These are phyloP conservation scores for Fregetta grallaria DNA, from an alignment of 2,113 vertebrate species.

Conservation along the genomic window DNA sequence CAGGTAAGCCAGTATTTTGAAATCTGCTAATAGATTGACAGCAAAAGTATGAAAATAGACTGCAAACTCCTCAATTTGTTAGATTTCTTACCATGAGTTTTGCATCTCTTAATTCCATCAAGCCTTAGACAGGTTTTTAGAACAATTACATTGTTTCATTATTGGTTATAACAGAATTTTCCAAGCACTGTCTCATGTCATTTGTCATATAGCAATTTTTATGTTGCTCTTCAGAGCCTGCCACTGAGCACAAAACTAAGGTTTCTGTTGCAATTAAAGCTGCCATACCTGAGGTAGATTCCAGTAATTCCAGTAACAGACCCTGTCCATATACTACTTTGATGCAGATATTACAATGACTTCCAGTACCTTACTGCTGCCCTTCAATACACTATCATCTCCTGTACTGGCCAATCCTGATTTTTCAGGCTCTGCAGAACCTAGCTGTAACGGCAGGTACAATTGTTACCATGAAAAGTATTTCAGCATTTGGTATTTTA, in stretches of 20 bases:
- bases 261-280: background rate
- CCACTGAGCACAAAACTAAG: background rate
- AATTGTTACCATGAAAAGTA: background rate
- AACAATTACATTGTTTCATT: background rate
- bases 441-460: background rate
- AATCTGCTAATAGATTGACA: background rate
- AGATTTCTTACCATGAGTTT: background rate
- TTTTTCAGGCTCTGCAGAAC: background rate
- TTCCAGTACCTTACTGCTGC: background rate
- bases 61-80: background rate
- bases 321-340: background rate
- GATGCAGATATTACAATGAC: background rate
- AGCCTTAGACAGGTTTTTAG: background rate
- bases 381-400: background rate
- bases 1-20: background rate
- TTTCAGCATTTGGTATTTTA: background rate
- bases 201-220: background rate
- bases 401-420: background rate
- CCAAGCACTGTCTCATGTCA: background rate
- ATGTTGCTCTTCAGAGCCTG: background rate
- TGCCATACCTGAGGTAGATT: background rate
- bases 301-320: background rate
- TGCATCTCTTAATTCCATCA: background rate
- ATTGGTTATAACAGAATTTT: background rate
- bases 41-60: background rate